Evolutionary conservation across 2,113 vertebrate genomes (phyloP), one percentile per base, ranked within the genome.

Genomic region (Ranitomeya variabilis): DNA sequence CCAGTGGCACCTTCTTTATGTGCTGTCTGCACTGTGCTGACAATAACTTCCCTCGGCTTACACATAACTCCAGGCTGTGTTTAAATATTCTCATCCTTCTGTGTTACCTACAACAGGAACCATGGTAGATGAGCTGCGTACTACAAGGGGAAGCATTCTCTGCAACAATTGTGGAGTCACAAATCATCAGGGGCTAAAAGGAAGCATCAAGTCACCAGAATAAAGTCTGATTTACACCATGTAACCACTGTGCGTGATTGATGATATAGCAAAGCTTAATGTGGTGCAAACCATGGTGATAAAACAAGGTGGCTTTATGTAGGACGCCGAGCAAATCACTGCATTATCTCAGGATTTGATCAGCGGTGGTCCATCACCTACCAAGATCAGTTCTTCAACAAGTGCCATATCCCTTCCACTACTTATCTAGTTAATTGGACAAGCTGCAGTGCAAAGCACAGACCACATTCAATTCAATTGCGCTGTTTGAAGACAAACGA

Each of bases 21-120:
- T 66, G 51, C 78, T 80, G 60, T 87, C 76, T 79, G 62, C 86
- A 57, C 62, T 19, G 67, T 18, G 31, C n/a, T 80, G 62, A 80
- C 66, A 69, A 55, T 16, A 23, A 26, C 19, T 59, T 81, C 23
- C 31, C 45, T 55, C 69, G 19, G 13, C 57, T 45, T 45, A 74
- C 45, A 76, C 57, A n/a, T 73, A 59, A 62, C 79, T 62, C 57
- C 37, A 3, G 11, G 52, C n/a, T 81, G 26, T 87, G 86, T 87
- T 87, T 87, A 81, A 59, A 87, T 81, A 26, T 87, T 87, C 86
- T 73, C 78, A 81, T 59, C 51, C 66, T 31, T 64, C 60, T 62
- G 69, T 57, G 9, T 83, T 82, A 83, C 80, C 79, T 83, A 66
- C 57, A 74, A 64, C 31, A 83, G 87, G 57, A 82, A 88, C 52